A percentile compares a stretch with the other conserved stretches of the same genome.
These are phyloP conservation scores for Epiblema foenella DNA, from an alignment of 2,888 invertebrate species.

Conservation along the genomic window DNA sequence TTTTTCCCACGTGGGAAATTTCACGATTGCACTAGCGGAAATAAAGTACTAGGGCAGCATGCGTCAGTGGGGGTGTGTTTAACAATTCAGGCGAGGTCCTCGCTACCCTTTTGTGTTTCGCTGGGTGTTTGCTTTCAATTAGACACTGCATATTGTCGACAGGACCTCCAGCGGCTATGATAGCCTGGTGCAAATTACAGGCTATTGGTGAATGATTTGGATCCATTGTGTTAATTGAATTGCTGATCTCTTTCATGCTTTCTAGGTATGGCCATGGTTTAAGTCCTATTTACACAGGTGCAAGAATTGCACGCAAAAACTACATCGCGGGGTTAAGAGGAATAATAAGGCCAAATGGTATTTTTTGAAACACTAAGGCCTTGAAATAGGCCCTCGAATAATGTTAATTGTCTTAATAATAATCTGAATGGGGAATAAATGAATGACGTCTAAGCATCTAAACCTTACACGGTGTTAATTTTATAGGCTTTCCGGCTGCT, in stretches of 20 bases:
- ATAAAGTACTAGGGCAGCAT: conserved; percentile 42
- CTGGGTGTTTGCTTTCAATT: conserved; percentile 44
- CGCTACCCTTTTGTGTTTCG: conserved; percentile 30
- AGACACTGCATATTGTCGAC: conserved; percentile 40
- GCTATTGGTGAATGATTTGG: conserved; percentile 30
- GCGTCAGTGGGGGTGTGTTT: conserved; percentile 37
- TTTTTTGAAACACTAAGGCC: too few species aligned
- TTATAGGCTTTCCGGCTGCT: too few species aligned
- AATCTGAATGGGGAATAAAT: too few species aligned
- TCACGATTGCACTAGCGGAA: conserved; percentile 36
- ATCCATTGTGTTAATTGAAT: conserved; percentile 16
- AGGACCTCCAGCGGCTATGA: conserved; percentile 26
- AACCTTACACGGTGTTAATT: too few species aligned
- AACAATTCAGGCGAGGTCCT: conserved; percentile 41
- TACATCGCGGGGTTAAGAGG: too few species aligned
- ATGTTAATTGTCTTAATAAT: too few species aligned
- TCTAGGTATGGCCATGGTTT: background rate
- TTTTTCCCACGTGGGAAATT: conserved; percentile 42
- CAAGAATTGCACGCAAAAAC: too few species aligned
- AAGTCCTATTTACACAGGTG: too few species aligned
- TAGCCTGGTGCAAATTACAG: conserved; percentile 32
- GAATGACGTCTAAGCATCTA: too few species aligned
- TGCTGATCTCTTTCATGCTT: background rate
- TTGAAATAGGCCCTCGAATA: too few species aligned
- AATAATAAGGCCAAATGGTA: too few species aligned